Percentiles rank a stretch among this genome's conserved stretches.
Evolutionary conservation across 2,888 invertebrate genomes (phyloP).

Genomic region (Rhyacophila evoluta): DNA sequence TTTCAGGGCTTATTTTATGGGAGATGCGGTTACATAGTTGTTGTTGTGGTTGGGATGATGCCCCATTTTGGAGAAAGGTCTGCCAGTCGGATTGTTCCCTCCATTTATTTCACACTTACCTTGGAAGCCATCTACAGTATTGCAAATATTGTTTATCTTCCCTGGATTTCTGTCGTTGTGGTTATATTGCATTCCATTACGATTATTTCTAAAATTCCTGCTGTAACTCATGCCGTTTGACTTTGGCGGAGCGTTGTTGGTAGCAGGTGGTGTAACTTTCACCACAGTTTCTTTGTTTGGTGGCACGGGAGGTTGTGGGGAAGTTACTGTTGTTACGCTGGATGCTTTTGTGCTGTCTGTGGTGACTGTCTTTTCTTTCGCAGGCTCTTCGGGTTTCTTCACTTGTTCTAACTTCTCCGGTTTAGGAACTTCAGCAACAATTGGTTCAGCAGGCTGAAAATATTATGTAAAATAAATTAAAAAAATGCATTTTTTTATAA

Average conservation of each 20-base stretch:
- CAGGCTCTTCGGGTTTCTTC: constrained; percentile 3
- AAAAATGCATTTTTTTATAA: too few relatives aligned
- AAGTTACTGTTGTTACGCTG: neutral
- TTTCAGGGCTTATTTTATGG: constrained; percentile 62
- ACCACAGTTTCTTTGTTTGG: neutral
- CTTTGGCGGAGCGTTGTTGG: neutral
- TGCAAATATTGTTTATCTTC: neutral
- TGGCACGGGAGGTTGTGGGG: neutral
- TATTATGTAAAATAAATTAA: too few relatives aligned
- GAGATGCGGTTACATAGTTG: constrained; percentile 65
- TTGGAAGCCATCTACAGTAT: neutral
- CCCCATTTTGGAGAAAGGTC: constrained; percentile 36
- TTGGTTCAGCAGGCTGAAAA: neutral
- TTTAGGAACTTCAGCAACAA: neutral
- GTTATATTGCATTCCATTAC: constrained; percentile 43
- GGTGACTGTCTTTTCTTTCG: neutral
- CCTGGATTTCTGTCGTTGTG: constrained; percentile 30
- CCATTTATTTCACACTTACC: constrained; percentile 50
- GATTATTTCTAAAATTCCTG: constrained; percentile 26
- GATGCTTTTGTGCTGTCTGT: neutral
- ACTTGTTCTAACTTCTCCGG: neutral
- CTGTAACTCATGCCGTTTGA: constrained; percentile 8
- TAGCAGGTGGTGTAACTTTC: neutral
- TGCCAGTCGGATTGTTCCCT: constrained; percentile 52
- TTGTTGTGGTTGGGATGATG: constrained; percentile 55